A percentile compares a stretch with the other conserved stretches of the same genome.
phyloP scores from a whole-genome alignment of 2,888 invertebrate genomes.

The Seira ritae region DNA sequence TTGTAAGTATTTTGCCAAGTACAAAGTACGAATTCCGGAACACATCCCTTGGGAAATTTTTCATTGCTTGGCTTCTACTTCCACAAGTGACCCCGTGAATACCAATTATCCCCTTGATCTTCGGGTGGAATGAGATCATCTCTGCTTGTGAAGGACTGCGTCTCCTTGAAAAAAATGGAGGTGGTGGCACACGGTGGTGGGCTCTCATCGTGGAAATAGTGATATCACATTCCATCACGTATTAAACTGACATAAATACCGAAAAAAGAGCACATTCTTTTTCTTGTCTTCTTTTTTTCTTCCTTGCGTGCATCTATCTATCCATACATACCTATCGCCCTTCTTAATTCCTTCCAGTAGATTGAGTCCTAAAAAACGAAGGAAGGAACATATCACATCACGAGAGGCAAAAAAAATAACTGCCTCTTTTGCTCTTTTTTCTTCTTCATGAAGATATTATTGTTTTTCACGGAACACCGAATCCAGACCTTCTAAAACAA shows the following conservation, averaged over 20 bases:
- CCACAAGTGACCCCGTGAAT: too few species aligned
- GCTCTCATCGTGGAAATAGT: background rate
- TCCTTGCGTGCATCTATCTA: too few species aligned
- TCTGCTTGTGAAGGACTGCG: background rate
- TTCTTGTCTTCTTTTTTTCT: background rate
- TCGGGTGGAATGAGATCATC: too few species aligned
- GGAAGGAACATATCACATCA: too few species aligned
- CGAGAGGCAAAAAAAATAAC: constrained; percentile 11
- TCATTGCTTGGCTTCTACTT: background rate
- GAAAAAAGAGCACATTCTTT: constrained; percentile 26
- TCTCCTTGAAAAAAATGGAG: background rate
- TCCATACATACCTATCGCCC: too few species aligned
- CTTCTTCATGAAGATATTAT: constrained; percentile 38
- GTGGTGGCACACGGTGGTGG: background rate
- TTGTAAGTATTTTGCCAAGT: too few species aligned
- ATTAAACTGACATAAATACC: constrained; percentile 60
- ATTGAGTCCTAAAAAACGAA: too few species aligned
- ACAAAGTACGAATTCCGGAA: too few species aligned
- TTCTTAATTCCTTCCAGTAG: too few species aligned
- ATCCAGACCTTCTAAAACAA: background rate
- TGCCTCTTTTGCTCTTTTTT: constrained; percentile 10
- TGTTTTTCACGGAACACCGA: constrained; percentile 54
- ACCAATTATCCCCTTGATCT: too few species aligned
- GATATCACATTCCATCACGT: constrained; percentile 57
- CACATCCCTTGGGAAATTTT: background rate